Evolutionary conservation across 2,113 vertebrate species (phyloP).

Genomic region (Marmota monax): DNA sequence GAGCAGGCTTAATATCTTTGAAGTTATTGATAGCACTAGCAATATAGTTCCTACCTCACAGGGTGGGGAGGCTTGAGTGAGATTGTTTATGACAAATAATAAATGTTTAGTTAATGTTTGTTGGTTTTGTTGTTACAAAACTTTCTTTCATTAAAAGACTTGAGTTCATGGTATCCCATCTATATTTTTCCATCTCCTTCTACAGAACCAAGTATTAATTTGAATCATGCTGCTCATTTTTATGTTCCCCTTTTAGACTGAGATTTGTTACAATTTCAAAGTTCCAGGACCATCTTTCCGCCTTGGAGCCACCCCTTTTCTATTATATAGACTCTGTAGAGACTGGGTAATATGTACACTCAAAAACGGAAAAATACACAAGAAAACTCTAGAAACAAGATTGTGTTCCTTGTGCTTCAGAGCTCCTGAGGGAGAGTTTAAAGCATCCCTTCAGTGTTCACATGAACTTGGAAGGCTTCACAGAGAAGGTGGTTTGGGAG

Average conservation of each 20-base stretch:
- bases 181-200: background rate
- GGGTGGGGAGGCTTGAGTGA: background rate
- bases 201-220: background rate
- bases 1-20: background rate
- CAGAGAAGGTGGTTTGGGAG: background rate
- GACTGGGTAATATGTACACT: background rate
- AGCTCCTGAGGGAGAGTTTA: background rate
- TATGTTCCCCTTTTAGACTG: background rate
- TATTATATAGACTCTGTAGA: background rate
- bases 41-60: background rate
- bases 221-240: background rate
- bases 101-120: background rate
- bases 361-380: background rate
- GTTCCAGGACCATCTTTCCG: background rate
- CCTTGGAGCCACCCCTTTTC: background rate
- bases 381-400: background rate
- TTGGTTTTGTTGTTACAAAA: background rate
- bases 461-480: background rate
- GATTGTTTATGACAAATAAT: background rate
- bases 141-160: background rate
- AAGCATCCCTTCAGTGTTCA: background rate
- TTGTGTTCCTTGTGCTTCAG: background rate
- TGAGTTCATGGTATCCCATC: background rate
- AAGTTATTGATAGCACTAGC: background rate
- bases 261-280: background rate